Conservation (phyloP, 2,113 vertebrate genomes). For the Drymodes brunneopygia region DNA sequence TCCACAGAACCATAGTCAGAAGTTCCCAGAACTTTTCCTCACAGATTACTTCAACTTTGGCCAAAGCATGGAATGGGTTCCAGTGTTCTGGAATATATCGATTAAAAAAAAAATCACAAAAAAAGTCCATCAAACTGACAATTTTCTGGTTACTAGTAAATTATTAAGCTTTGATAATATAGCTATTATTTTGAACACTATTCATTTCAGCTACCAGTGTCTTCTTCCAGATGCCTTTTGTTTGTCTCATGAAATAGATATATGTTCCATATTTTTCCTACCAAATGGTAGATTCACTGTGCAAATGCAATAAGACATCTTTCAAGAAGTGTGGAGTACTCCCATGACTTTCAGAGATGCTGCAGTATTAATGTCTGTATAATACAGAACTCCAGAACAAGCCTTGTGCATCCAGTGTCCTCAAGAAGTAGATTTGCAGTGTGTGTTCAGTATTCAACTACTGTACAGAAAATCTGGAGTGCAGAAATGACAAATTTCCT, state of each 20-base stretch:
- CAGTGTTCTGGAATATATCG: neutral
- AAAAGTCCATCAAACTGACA: neutral
- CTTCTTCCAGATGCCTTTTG: neutral
- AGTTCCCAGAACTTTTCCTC: neutral
- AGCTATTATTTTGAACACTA: neutral
- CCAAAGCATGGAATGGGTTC: neutral
- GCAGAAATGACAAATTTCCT: neutral
- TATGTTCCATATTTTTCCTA: neutral
- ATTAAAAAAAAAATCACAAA: neutral
- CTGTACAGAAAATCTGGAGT: neutral
- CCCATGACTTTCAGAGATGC: neutral
- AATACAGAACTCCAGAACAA: neutral
- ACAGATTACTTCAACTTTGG: rapidly evolving
- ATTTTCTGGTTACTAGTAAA: neutral
- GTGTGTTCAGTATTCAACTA: neutral
- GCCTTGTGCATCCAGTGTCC: neutral
- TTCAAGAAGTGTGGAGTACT: neutral
- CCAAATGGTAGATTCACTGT: neutral
- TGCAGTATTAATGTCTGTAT: neutral
- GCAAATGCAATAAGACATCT: neutral
- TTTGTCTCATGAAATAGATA: neutral
- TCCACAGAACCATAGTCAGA: neutral
- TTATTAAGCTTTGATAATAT: neutral
- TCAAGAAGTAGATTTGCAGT: neutral
- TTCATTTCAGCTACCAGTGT: neutral